Evolutionary conservation across 2,113 vertebrate species (phyloP).

Genomic region (Tetrax tetrax): DNA sequence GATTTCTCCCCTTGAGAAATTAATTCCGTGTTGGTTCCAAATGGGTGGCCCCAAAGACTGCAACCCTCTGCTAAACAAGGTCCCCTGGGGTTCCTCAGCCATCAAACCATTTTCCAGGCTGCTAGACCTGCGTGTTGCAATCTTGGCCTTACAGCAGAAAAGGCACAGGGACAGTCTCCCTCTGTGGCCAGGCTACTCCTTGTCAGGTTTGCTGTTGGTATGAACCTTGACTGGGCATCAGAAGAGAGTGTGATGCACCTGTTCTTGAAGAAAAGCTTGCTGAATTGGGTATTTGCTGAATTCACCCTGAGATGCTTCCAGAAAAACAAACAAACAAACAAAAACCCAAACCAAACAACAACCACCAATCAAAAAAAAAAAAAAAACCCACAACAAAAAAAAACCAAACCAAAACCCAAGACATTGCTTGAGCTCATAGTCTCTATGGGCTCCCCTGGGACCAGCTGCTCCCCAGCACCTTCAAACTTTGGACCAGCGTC

Average conservation of each 20-base stretch:
- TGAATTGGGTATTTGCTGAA: not conserved
- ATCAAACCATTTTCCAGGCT: not conserved
- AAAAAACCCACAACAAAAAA: too few relatives aligned
- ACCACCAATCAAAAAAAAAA: too few relatives aligned
- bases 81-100: not conserved
- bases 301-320: not conserved
- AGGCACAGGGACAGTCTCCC: not conserved
- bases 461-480: not conserved
- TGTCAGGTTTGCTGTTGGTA: not conserved
- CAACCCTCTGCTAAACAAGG: not conserved
- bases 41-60: not conserved
- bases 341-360: too few relatives aligned
- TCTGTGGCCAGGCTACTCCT: not conserved
- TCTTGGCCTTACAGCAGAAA: not conserved
- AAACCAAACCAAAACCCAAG: too few relatives aligned
- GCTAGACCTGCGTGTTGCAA: rapidly evolving
- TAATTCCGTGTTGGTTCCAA: slow-evolving; percentile 15
- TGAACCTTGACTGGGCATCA: not conserved
- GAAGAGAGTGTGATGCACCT: not conserved
- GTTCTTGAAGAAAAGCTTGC: not conserved
- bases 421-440: not conserved
- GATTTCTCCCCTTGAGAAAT: slow-evolving; percentile 17
- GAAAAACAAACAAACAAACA: not conserved
- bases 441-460: not conserved
- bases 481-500: rapidly evolving